Evolutionary conservation across 2,888 invertebrate species (phyloP), one percentile per base, ranked within the genome.

Genomic region (Nemotelus nigrinus): DNA sequence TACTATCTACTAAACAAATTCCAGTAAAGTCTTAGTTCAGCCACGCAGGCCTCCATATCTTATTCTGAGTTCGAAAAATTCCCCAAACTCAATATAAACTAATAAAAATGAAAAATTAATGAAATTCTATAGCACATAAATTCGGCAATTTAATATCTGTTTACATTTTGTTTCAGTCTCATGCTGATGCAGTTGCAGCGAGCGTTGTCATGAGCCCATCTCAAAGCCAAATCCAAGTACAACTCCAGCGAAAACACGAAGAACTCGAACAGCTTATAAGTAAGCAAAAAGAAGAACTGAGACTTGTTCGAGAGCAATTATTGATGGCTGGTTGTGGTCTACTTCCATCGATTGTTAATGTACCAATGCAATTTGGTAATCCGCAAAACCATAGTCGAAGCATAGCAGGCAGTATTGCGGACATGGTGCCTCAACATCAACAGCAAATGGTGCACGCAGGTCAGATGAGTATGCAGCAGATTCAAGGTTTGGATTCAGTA

Each of bases 271-370:
- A 94, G 83, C 89, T 95, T 83, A 96, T 96, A 79, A 91, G 93
- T 74, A 91, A 93, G 81, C 96, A 96, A 83, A 96, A 96, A 84
- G 95, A 96, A 83, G 96, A 96, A 85, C 86, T 96, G 81, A 89
- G 94, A 63, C 90, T 92, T 81, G 94, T 96, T 0, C 95, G 95
- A n/a, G 95, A 96, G 84, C 96, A 96, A 84, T 88, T 96, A 76
- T 85, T 95, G 68, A 91, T 96, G 85, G 94, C 95, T 0, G 90
- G 94, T 83, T 92, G 94, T 81, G 95, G 95, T 4, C 89, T 95
- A 8, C 82, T 91, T 53, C 89, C 88, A 70, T 83, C 86, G 4
- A 81, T 85, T 79, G 78, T 80, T 25, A 80, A 78, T 60, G 82
- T 86, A 80, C 78, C 80, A 10, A 71, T 79, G 5, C 39, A 77